Evolutionary conservation across 2,113 vertebrate species (phyloP).

Genomic region (Gymnocephalus cernua): DNA sequence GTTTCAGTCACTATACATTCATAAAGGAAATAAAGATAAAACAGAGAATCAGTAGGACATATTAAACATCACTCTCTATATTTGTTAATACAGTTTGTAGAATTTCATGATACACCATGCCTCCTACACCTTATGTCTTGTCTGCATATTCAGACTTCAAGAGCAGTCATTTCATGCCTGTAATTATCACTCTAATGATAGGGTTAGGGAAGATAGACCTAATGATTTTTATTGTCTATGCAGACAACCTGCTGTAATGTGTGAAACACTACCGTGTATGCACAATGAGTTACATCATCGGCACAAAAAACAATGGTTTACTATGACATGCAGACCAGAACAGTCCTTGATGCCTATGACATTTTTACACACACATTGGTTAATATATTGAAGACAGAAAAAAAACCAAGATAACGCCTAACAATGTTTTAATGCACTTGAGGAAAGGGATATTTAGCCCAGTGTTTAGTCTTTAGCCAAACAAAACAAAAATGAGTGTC

Average conservation of each 20-base stretch:
- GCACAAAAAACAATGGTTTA: neutral
- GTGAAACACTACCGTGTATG: neutral
- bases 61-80: neutral
- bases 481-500: neutral
- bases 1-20: too few species aligned
- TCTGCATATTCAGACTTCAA: neutral
- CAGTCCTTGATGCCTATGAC: neutral
- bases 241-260: neutral
- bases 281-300: neutral
- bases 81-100: neutral
- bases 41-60: neutral
- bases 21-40: neutral
- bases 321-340: neutral
- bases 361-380: neutral
- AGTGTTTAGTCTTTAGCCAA: neutral
- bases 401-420: neutral
- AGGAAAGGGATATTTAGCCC: neutral
- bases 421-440: neutral
- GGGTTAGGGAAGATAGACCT: neutral
- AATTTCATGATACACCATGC: neutral
- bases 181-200: constrained; percentile 10
- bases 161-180: constrained; percentile 2
- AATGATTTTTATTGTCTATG: neutral
- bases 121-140: neutral
- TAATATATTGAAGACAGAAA: neutral